These are phyloP conservation scores for Limnephilus rhombicus DNA, from an alignment of 2,888 invertebrate species.

Conservation along the genomic window DNA sequence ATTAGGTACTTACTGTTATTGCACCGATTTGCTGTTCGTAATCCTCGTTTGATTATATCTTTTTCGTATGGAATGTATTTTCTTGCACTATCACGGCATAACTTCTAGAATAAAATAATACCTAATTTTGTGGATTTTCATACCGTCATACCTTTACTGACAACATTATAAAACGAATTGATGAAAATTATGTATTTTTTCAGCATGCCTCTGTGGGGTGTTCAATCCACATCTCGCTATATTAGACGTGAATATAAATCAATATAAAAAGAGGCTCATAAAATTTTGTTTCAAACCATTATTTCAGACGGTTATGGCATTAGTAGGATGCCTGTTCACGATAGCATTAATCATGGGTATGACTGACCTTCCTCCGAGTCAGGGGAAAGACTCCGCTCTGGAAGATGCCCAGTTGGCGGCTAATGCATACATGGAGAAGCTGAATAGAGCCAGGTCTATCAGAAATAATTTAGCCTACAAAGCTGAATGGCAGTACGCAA, in stretches of 20 bases:
- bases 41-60: too few species aligned
- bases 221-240: neutral
- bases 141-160: too few species aligned
- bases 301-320: conserved; percentile 75
- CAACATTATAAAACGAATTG: too few species aligned
- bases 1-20: too few species aligned
- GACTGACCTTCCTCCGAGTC: conserved; percentile 75
- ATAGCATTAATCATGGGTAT: conserved; percentile 71
- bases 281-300: neutral
- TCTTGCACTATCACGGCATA: too few species aligned
- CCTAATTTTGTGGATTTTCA: too few species aligned
- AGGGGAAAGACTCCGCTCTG: conserved; percentile 75
- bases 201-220: too few species aligned
- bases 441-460: conserved; percentile 80
- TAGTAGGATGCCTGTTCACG: conserved; percentile 74
- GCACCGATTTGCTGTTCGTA: too few species aligned
- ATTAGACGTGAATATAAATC: neutral
- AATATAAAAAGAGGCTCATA: neutral
- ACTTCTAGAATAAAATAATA: too few species aligned
- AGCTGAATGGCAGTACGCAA: conserved; percentile 86
- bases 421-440: conserved; percentile 79
- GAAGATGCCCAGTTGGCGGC: conserved; percentile 79
- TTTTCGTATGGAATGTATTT: too few species aligned
- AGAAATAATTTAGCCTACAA: conserved; percentile 79
- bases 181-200: too few species aligned